Evolutionary conservation across 2,797 vertebrate species (phyloP), one percentile per base, ranked within the genome.

Genomic region (Microchirus variegatus): DNA sequence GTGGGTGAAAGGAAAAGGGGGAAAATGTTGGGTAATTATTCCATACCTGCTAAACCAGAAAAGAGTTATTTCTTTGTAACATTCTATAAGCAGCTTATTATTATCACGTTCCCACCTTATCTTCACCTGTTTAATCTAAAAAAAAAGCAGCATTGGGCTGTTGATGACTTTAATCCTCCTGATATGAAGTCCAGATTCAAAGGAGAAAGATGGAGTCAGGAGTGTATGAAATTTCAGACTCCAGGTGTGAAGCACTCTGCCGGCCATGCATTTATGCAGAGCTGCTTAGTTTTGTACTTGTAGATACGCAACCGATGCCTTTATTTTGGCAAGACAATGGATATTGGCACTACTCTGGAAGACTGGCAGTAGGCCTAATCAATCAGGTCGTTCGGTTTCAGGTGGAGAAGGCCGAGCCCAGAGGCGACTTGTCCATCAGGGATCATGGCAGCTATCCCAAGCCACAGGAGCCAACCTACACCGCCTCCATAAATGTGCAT

Each of bases 311-410:
- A 63, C 81, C 84, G 85, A 90, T 78, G 84, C 71, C 85, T 91
- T 90, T 83, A 89, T 92, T 90, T 81, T 87, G 78, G 85, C 75
- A 73, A 45, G 77, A 62, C 74, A 43, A n/a, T 60, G 59, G 62
- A 73, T 91, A 92, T 91, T 75, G 87, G 86, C 89, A 89, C 87
- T 67, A 87, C 60, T 82, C 63, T 40, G 81, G 77, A 70, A 87
- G 90, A 91, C 78, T 87, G 91, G 81, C 90, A 89, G 88, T 55
- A 65, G 73, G 61, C 57, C 77, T 89, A 88, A 92, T 93, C 90
- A 81, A 87, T 92, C 82, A 66, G 80, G 84, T 89, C 88, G 77
- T 88, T 80, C 44, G 48, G 53, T 88, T 86, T 87, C 85, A 84
- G 75, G 65, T 59, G 59, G 67, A 88, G 87, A 90, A 83, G 85